Evolutionary conservation across 2,888 invertebrate genomes (phyloP).

Genomic region (Mimumesa dahlbomi): DNA sequence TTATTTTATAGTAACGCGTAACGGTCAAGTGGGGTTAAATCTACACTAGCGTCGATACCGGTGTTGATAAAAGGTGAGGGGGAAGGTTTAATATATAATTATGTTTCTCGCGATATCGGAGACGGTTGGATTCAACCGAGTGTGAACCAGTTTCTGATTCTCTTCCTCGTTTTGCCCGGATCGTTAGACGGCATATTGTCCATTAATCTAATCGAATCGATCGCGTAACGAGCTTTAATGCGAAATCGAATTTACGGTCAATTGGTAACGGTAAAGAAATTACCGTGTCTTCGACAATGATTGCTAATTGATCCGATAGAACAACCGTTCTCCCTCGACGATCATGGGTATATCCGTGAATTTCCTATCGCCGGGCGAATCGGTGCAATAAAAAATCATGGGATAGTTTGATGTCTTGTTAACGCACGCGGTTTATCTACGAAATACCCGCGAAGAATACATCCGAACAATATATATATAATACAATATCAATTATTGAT

Average conservation of each 20-base stretch:
- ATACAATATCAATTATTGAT: too few species aligned
- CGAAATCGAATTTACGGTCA: slow-evolving; percentile 61
- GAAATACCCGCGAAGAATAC: too few species aligned
- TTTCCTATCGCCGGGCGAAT: background rate
- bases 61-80: slow-evolving; percentile 18
- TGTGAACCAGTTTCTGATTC: slow-evolving; percentile 47
- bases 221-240: slow-evolving; percentile 68
- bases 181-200: slow-evolving; percentile 62
- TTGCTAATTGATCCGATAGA: slow-evolving; percentile 60
- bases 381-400: slow-evolving; percentile 6
- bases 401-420: background rate
- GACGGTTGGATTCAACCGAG: slow-evolving; percentile 31
- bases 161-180: slow-evolving; percentile 54
- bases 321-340: slow-evolving; percentile 18
- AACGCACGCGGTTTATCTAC: too few species aligned
- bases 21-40: background rate
- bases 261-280: slow-evolving; percentile 69
- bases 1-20: too few species aligned
- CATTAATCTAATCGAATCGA: slow-evolving; percentile 68
- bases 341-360: slow-evolving; percentile 14
- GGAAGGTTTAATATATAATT: slow-evolving; percentile 13
- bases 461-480: too few species aligned
- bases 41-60: background rate
- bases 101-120: slow-evolving; percentile 15
- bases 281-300: slow-evolving; percentile 54